Conservation (phyloP, 2,888 invertebrate genomes). For the Scaptomyza polygonia region DNA sequence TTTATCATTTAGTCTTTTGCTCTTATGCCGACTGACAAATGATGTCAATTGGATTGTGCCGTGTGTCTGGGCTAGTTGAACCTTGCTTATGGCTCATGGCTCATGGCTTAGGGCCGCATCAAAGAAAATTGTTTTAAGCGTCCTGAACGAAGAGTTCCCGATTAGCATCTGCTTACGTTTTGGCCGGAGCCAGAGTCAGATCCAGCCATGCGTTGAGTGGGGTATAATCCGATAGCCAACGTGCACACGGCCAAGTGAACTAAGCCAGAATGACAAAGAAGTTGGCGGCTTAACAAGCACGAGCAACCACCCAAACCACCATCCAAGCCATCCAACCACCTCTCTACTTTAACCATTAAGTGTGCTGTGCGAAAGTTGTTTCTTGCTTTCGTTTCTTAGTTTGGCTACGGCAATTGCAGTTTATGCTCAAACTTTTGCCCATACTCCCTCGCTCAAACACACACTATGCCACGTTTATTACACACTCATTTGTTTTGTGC, state of each 20-base stretch:
- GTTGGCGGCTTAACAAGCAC: slow-evolving; percentile 67
- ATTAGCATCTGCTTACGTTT: slow-evolving; percentile 69
- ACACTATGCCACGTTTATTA: slow-evolving; percentile 65
- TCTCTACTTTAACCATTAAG: slow-evolving; percentile 39
- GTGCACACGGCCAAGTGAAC: slow-evolving; percentile 24
- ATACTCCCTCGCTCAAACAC: background rate
- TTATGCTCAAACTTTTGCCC: slow-evolving; percentile 67
- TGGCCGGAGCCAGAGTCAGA: slow-evolving; percentile 21
- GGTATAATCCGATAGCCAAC: slow-evolving; percentile 32
- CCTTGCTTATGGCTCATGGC: background rate
- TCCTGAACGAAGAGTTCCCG: slow-evolving; percentile 53
- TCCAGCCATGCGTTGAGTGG: slow-evolving; percentile 41
- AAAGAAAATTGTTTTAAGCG: slow-evolving; percentile 80
- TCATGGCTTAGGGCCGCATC: slow-evolving; percentile 52
- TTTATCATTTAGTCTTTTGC: slow-evolving; percentile 71
- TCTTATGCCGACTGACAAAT: slow-evolving; percentile 65
- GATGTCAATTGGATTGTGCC: slow-evolving; percentile 76
- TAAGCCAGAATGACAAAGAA: slow-evolving; percentile 57
- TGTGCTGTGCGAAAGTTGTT: slow-evolving; percentile 41
- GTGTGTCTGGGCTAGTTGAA: slow-evolving; percentile 32
- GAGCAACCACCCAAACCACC: background rate
- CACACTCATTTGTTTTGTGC: slow-evolving; percentile 73
- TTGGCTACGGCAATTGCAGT: slow-evolving; percentile 66
- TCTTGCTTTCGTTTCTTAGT: slow-evolving; percentile 40
- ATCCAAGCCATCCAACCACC: background rate